Evolutionary conservation across 1,140 invertebrate species (phyloP).

Genomic region (Lepidurus packardi): DNA sequence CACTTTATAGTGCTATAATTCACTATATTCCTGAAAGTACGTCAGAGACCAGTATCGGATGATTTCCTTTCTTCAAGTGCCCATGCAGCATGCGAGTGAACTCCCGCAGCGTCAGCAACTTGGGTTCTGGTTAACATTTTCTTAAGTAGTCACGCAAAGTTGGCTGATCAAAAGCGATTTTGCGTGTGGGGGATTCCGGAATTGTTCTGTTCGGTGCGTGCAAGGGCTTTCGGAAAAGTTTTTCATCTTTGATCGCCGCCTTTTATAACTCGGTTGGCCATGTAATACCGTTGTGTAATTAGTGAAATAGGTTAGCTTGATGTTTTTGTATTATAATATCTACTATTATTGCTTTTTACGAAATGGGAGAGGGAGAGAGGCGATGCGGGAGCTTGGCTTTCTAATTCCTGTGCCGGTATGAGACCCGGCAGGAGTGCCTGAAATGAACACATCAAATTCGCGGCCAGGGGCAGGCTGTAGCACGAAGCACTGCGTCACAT

Average conservation of each 20-base stretch:
- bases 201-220: background rate
- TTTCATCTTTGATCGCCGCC: background rate
- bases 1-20: too few species aligned
- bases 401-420: conserved; percentile 17
- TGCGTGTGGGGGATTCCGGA: background rate
- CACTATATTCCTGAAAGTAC: background rate
- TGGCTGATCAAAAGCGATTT: background rate
- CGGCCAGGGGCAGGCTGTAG: conserved; percentile 5
- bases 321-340: background rate
- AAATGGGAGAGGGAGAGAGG: background rate
- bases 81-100: background rate
- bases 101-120: conserved; percentile 1
- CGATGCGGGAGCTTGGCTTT: conserved; percentile 5
- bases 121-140: background rate
- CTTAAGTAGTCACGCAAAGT: conserved; percentile 19
- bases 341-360: background rate
- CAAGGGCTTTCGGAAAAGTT: background rate
- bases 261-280: background rate
- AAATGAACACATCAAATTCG: conserved; percentile 22
- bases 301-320: background rate
- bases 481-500: background rate
- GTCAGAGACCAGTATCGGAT: background rate
- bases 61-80: background rate
- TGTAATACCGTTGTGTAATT: background rate
- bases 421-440: conserved; percentile 6